Conservation (phyloP, 64 coral and sea anemone genomes). For the Hydrozoanthus tunicans region DNA sequence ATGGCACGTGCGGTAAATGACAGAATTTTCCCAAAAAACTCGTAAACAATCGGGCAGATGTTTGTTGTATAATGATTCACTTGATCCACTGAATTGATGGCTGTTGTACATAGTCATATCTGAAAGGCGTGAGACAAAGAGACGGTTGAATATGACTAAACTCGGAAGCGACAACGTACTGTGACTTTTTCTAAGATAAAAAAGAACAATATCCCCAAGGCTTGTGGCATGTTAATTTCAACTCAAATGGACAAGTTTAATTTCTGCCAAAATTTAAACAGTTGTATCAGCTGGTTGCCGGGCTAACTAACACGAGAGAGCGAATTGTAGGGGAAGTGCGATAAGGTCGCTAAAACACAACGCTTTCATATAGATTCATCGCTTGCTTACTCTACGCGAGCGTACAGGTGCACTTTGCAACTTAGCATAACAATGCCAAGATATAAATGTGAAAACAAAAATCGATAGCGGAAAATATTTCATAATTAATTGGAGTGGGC, state of each 20-base stretch:
- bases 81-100: constrained; percentile 85
- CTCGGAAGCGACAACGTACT: constrained; percentile 41
- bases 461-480: constrained; percentile 96
- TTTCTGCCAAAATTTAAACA: constrained; percentile 63
- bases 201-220: constrained; percentile 38
- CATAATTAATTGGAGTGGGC: constrained; percentile 98
- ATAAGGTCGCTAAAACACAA: constrained; percentile 94
- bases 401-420: constrained; percentile 88
- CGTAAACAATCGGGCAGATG: constrained; percentile 99
- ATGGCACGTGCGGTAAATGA: constrained; percentile 89
- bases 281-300: constrained; percentile 77
- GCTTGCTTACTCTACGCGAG: constrained; percentile 43
- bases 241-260: constrained; percentile 81
- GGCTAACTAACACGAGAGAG: constrained; percentile 54
- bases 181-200: constrained; percentile 50
- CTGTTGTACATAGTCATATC: constrained; percentile 66
- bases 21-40: constrained; percentile 99
- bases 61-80: constrained; percentile 69
- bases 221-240: constrained; percentile 73
- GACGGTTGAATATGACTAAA: constrained; percentile 50
- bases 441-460: constrained; percentile 98
- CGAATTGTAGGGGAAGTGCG: constrained; percentile 66
- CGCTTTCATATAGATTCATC: constrained; percentile 95
- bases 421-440: constrained; percentile 95
- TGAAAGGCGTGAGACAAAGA: constrained; percentile 70